phyloP scores from a whole-genome alignment of 2,888 invertebrate species.

The Diabrotica balteata region DNA sequence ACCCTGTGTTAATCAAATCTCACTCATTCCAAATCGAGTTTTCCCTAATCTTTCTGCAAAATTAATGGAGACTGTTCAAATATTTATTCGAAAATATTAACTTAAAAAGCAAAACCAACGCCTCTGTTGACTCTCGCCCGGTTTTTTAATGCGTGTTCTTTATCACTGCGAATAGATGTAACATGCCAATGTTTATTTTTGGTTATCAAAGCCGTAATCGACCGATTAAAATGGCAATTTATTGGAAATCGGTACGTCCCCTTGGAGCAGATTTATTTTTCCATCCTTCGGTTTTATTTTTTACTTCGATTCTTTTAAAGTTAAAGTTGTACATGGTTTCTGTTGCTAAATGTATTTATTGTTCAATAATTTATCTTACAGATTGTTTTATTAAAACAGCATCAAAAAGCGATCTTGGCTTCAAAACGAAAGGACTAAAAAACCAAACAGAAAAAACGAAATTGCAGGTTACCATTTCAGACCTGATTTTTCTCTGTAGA shows the following conservation, averaged over 20 bases:
- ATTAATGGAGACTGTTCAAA: neutral
- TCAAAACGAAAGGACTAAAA: too few species aligned
- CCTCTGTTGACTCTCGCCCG: neutral
- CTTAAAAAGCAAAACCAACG: neutral
- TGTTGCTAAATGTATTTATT: too few species aligned
- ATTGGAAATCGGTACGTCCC: constrained; percentile 1
- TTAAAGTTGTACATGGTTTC: too few species aligned
- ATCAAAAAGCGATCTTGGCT: too few species aligned
- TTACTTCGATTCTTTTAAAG: too few species aligned
- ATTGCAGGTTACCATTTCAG: too few species aligned
- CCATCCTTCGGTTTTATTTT: too few species aligned
- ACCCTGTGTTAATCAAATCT: too few species aligned
- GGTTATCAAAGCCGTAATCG: constrained; percentile 1
- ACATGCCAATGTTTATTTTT: constrained; percentile 5
- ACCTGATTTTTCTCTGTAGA: too few species aligned
- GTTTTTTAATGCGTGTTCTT: constrained; percentile 1
- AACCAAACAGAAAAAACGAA: too few species aligned
- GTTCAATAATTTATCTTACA: too few species aligned
- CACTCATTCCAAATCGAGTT: neutral
- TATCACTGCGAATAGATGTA: neutral
- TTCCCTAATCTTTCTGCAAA: neutral
- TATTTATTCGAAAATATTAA: constrained; percentile 1
- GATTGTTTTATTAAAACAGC: too few species aligned
- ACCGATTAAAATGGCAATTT: constrained; percentile 10
- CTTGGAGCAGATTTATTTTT: neutral